Base-by-base conservation (phyloP, 2,888 invertebrate species). In the Lithophane semibrunnea region DNA sequence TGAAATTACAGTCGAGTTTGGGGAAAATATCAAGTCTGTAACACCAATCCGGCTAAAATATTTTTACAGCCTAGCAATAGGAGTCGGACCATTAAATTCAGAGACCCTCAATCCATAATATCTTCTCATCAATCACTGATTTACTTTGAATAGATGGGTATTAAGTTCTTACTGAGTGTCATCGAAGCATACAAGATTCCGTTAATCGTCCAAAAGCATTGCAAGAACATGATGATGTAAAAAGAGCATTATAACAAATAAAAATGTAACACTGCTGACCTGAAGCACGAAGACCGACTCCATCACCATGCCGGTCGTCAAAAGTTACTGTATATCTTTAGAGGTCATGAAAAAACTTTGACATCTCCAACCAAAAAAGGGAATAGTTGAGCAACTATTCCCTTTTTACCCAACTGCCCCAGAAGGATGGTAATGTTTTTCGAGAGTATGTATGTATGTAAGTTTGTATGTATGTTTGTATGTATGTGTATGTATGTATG, bases 21-120 rank as follows among this genome's bases (percentile, higher is more conserved):
- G 71, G 63, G 49, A 65, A 73, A 79, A 73, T 79, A 83, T 83
- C 44, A 24, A 69, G 49, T 52, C 63, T 18, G n/a, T 76, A 49
- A 37, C 63, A 70, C 8, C 52, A 81, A 73, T 63, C 56, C 52
- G 66, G 61, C 12, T 65, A 66, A 79, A 73, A 73, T 70, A 66
- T 58, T 67, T 82, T 78, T 56, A 78, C 49, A 82, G 54, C 24
- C n/a, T 54, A 82, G 65, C 68, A 82, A 54, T 80, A 65, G 58
- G 56, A 73, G 52, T 24, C 10, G 9, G 44, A 42, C 54, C 61
- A 49, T 60, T 81, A 18, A 21, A 81, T 54, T 61, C 42, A 13
- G 47, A 42, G 64, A 66, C 47, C 49, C 52, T 13, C 24, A 60
- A 29, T 75, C 65, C 24, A 66, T 49, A 49, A 81, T 74, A 65